Conservation (phyloP, 1,140 invertebrate genomes). For the Drosophila mauritiana region DNA sequence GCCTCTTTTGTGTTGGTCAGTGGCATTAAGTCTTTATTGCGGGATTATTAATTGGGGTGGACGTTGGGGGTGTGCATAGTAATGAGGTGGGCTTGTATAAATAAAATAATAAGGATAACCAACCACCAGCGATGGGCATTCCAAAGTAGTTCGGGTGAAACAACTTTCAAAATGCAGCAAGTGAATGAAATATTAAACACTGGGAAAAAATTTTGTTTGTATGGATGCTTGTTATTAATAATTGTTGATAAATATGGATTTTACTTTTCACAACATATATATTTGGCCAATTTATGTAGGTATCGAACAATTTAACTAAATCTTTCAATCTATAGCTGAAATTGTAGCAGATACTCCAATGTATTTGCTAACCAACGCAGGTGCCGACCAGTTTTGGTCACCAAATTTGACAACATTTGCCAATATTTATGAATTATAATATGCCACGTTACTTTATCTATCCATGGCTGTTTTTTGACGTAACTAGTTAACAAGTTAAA, state of each 20-base stretch:
- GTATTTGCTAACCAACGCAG: constrained; percentile 12
- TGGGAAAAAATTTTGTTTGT: background rate
- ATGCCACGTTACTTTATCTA: constrained; percentile 8
- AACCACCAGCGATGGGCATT: constrained; percentile 1
- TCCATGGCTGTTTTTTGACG: constrained; percentile 3
- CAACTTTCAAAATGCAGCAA: constrained; percentile 66
- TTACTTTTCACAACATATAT: too few species aligned
- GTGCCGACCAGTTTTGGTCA: constrained; percentile 10
- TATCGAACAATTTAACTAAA: too few species aligned
- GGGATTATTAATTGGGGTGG: constrained; percentile 67
- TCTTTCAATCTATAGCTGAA: too few species aligned
- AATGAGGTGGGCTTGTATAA: constrained; percentile 29
- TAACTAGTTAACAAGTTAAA: constrained; percentile 29
- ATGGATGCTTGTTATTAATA: background rate
- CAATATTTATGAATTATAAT: constrained; percentile 49
- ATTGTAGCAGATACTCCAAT: too few species aligned
- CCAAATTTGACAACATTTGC: constrained; percentile 75
- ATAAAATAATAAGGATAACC: constrained; percentile 39
- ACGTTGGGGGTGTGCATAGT: constrained; percentile 48
- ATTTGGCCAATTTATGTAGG: too few species aligned
- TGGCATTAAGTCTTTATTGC: constrained; percentile 75
- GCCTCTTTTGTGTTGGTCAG: constrained; percentile 67
- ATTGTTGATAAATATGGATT: too few species aligned
- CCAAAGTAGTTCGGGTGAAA: constrained; percentile 8
- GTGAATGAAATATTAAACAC: background rate